phyloP scores from a whole-genome alignment of 2,888 invertebrate species.

The Orthonychiurus folsomi region DNA sequence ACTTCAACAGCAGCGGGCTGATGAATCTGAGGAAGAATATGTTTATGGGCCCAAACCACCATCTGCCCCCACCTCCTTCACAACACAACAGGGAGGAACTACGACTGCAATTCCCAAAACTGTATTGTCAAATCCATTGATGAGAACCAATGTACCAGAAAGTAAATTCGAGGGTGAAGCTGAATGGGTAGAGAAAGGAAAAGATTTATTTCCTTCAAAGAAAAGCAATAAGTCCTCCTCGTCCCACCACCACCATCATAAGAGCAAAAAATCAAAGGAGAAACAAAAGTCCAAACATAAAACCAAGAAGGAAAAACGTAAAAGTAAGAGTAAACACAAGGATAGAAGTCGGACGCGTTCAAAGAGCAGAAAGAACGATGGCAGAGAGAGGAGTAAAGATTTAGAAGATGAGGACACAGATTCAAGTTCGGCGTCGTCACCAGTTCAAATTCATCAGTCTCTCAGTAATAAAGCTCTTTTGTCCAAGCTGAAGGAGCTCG shows the following conservation, averaged over 20 bases:
- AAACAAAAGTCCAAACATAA: constrained; percentile 17
- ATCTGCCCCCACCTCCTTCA: background rate
- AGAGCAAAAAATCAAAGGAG: constrained; percentile 22
- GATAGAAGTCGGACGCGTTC: constrained; percentile 10
- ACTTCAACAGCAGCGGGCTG: constrained; percentile 3
- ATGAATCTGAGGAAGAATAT: constrained; percentile 20
- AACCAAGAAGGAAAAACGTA: constrained; percentile 17
- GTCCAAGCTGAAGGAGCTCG: constrained; percentile 32
- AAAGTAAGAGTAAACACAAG: constrained; percentile 16
- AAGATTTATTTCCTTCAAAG: constrained; percentile 5
- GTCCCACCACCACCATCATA: constrained; percentile 9
- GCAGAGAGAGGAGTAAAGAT: constrained; percentile 19
- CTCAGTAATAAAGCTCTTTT: constrained; percentile 31
- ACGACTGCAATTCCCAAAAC: too few relatives aligned
- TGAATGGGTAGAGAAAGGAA: constrained; percentile 33
- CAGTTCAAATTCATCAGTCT: constrained; percentile 30
- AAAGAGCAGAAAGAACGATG: constrained; percentile 18
- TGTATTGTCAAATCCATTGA: background rate
- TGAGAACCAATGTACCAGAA: background rate
- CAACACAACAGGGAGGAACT: too few relatives aligned
- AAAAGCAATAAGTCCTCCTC: background rate
- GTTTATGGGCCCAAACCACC: constrained; percentile 29
- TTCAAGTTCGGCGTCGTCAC: constrained; percentile 20
- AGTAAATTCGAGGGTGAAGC: constrained; percentile 19
- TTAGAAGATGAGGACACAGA: constrained; percentile 14